phyloP scores from a whole-genome alignment of 2,113 vertebrate species.

The Fregata magnificens region DNA sequence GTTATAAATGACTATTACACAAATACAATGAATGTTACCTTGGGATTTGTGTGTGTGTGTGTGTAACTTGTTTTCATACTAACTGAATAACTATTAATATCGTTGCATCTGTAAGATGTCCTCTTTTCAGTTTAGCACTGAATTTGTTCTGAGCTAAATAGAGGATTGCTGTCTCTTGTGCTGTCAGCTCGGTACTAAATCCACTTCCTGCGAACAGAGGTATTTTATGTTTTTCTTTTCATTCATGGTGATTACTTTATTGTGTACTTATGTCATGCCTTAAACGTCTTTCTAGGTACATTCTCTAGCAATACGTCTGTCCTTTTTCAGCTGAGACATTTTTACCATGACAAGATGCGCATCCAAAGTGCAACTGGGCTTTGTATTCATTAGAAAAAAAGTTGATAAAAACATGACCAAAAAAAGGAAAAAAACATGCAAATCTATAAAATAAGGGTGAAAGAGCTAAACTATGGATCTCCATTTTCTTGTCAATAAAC shows the following conservation, averaged over 20 bases:
- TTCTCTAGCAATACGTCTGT: not conserved
- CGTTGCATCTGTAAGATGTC: not conserved
- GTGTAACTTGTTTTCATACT: not conserved
- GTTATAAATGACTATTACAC: not conserved
- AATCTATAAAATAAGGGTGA: not conserved
- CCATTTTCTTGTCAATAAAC: not conserved
- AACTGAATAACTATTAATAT: not conserved
- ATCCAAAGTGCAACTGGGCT: not conserved
- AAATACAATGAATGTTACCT: not conserved
- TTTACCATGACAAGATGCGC: not conserved
- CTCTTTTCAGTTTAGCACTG: not conserved
- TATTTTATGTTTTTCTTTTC: not conserved
- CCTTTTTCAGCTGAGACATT: not conserved
- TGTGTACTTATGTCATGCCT: not conserved
- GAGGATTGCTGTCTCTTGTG: not conserved
- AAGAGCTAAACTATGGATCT: not conserved
- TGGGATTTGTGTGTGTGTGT: not conserved
- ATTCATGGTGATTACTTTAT: not conserved
- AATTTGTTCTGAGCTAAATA: not conserved
- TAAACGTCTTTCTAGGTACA: not conserved
- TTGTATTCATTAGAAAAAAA: not conserved
- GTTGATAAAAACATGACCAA: not conserved
- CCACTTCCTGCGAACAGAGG: not conserved
- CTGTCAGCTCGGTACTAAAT: not conserved
- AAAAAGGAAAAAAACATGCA: not conserved